Evolutionary conservation across 92 coral and sea anemone species (phyloP).

Genomic region (Epizoanthus scotinus): DNA sequence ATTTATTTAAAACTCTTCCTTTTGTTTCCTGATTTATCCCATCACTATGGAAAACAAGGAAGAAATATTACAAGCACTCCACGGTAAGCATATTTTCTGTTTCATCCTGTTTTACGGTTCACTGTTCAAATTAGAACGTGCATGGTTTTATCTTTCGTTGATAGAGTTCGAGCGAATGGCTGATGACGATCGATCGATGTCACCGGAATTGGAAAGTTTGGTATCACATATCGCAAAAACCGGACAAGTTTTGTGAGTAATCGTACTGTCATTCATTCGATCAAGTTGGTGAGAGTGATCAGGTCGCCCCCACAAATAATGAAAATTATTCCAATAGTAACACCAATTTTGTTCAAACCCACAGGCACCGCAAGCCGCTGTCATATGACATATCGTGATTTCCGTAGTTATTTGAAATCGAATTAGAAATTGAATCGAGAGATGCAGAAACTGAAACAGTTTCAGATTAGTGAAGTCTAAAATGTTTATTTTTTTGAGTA

Average conservation of each 20-base stretch:
- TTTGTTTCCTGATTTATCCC: slow-evolving; percentile 38
- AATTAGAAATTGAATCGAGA: too few species aligned
- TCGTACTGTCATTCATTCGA: neutral
- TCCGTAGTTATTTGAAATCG: too few species aligned
- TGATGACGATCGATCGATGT: slow-evolving; percentile 83
- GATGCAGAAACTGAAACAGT: too few species aligned
- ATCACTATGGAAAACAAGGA: slow-evolving; percentile 91
- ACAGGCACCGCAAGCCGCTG: too few species aligned
- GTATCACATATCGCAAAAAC: slow-evolving; percentile 93
- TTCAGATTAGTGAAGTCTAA: too few species aligned
- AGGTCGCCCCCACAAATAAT: neutral
- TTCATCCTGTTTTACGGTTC: slow-evolving; percentile 20
- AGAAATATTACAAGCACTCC: slow-evolving; percentile 89
- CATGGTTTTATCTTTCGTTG: slow-evolving; percentile 48
- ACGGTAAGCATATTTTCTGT: slow-evolving; percentile 62
- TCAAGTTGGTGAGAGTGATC: neutral
- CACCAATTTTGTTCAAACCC: too few species aligned
- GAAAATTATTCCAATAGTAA: neutral
- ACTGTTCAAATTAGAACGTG: neutral
- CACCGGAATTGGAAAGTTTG: slow-evolving; percentile 91
- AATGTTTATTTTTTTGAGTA: too few species aligned
- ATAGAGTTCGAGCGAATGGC: slow-evolving; percentile 95
- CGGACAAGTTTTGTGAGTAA: slow-evolving; percentile 89
- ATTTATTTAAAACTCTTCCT: slow-evolving; percentile 39
- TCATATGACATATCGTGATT: too few species aligned